A percentile compares a stretch with the other conserved stretches of the same genome.
These are phyloP conservation scores for Drosophila cyrtoloma DNA, from an alignment of 2,888 invertebrate species.

Conservation along the genomic window DNA sequence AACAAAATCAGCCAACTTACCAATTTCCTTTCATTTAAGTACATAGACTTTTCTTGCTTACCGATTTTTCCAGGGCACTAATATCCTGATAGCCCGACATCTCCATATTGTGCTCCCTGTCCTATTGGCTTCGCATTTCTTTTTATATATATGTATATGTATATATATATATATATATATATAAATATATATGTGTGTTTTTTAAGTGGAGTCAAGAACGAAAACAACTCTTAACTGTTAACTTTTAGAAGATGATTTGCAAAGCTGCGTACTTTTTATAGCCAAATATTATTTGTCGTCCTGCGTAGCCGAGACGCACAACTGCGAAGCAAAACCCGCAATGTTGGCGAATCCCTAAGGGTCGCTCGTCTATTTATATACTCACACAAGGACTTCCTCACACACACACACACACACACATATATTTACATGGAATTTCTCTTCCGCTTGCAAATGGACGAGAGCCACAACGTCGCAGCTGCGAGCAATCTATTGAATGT, in stretches of 20 bases:
- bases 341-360: slow-evolving; percentile 61
- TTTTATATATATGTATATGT: neutral
- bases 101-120: slow-evolving; percentile 46
- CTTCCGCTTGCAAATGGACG: slow-evolving; percentile 58
- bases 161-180: neutral
- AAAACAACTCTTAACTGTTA: slow-evolving; percentile 14
- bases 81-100: slow-evolving; percentile 81
- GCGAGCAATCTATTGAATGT: slow-evolving; percentile 64
- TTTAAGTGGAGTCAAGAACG: neutral
- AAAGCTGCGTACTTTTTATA: neutral
- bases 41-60: slow-evolving; percentile 40
- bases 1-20: neutral
- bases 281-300: slow-evolving; percentile 3
- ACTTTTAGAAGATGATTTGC: neutral
- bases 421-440: slow-evolving; percentile 6
- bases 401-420: slow-evolving; percentile 20
- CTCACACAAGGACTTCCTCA: slow-evolving; percentile 22
- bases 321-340: slow-evolving; percentile 42
- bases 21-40: neutral
- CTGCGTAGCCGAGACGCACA: slow-evolving; percentile 32
- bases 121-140: slow-evolving; percentile 41
- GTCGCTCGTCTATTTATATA: slow-evolving; percentile 72
- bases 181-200: neutral
- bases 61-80: slow-evolving; percentile 82
- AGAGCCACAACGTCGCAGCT: slow-evolving; percentile 25